Base-by-base conservation (phyloP, 1,140 invertebrate species). In the Drosophila elegans region DNA sequence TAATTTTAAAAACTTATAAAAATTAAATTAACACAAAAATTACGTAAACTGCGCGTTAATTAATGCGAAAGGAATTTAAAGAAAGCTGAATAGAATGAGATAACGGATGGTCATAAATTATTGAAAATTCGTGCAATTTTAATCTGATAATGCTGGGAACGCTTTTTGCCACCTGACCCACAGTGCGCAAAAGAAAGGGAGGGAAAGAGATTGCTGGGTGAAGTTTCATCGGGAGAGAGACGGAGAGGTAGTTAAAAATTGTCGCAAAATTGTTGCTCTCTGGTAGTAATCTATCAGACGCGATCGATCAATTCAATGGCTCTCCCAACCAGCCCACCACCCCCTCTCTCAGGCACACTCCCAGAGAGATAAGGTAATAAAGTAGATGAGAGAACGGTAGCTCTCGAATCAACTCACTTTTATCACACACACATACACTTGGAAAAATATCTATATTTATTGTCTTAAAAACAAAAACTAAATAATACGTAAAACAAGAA, bases 221-320 rank as follows among this genome's bases (percentile, higher is more conserved):
- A 7, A n/a, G 42, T 38, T 42, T 11, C 29, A 39, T 16, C 12
- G 25, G 36, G 38, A 46, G 32, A 67, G 36, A 45, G 67, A 10
- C 10, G n/a, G 29, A 29, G 25, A 75, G 61, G 39, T 46, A 44
- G 46, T 34, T 41, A 13, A 27, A 52, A 64, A 53, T 16, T 45
- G 64, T 66, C 41, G 42, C 45, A 55, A 54, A 67, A 55, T 64
- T 57, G 59, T 51, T 39, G 38, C 52, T 64, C 52, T 62, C 67
- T 21, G 74, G 44, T 36, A 36, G 55, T 68, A 62, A 78, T 78
- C 55, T 74, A 77, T 77, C 64, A 78, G 60, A 41, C 56, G 45
- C 52, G 62, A 71, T 60, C 81, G 60, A 78, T 81, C 78, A 74
- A 80, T 61, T 81, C 78, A 74, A 80, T 61, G 56, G 44, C 55